Base-by-base conservation (phyloP, 2,113 vertebrate species). In the Lichenostomus cassidix region DNA sequence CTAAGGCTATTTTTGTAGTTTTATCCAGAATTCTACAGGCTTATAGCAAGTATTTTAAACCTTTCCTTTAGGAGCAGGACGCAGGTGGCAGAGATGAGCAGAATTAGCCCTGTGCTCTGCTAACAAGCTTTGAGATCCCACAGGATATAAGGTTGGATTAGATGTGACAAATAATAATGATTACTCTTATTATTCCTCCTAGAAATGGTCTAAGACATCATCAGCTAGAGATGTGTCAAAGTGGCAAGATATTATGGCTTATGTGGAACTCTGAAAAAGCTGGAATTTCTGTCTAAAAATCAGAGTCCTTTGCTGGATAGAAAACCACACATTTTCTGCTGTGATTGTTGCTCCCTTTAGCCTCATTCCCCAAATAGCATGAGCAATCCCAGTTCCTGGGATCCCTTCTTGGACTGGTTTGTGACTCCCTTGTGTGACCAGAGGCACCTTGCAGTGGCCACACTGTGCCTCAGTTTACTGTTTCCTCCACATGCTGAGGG, bases 161-260 rank as follows among this genome's bases (percentile, higher is more conserved):
- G 88, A 83, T 58, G 86, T 93, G 90, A 94, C 92, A 95, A 94
- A 94, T 92, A 95, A 81, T 86, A 78, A 95, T 75, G 68, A 88
- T 90, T 83, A 83, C 50, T 94, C 75, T 82, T 77, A 90, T 88
- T 93, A 88, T 86, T 92, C 88, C 76, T 90, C 56, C 87, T 41
- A 83, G 79, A 90, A 50, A n/a, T 19, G 31, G 71, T 52, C 93
- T 47, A 52, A 94, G 92, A 68, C 76, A 95, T 70, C 55, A 28
- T 37, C 89, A 94, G 75, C 94, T 44, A 24, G 50, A 84, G 62
- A 49, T 31, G 50, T 25, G 55, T 56, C 90, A 74, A 22, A 60
- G 49, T 39, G 39, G 47, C 33, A 52, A 55, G 67, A 44, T 33
- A 17, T 50, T 11, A 10, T 25, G 46, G 60, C 22, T 87, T 76